phyloP scores from a whole-genome alignment of 92 coral and sea anemone species.

The Epizoanthus rinbou region DNA sequence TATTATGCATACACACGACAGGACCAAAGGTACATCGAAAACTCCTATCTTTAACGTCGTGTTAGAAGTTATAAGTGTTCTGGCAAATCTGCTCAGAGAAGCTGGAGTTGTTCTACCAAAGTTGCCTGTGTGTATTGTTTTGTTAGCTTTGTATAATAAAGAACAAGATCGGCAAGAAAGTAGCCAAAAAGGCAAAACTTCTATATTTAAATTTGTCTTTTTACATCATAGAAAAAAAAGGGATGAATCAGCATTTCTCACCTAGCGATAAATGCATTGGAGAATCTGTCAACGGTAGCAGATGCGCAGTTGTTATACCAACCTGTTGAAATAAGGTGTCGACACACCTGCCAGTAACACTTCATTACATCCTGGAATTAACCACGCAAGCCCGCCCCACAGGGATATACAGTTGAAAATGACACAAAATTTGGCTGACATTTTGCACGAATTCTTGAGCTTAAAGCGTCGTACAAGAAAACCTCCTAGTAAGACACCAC shows the following conservation, averaged over 20 bases:
- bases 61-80: too few species aligned
- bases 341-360: slow-evolving; percentile 63
- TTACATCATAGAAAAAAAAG: too few species aligned
- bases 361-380: slow-evolving; percentile 69
- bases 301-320: background rate
- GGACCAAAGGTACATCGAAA: too few species aligned
- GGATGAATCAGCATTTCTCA: background rate
- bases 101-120: too few species aligned
- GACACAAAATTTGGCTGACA: slow-evolving; percentile 67
- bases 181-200: too few species aligned
- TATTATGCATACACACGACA: too few species aligned
- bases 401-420: slow-evolving; percentile 47
- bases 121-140: too few species aligned
- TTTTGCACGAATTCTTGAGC: slow-evolving; percentile 68
- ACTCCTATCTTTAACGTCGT: too few species aligned
- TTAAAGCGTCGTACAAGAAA: slow-evolving; percentile 71
- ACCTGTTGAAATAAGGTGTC: slow-evolving; percentile 61
- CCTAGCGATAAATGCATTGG: background rate
- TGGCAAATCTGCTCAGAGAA: too few species aligned
- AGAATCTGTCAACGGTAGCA: background rate
- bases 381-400: slow-evolving; percentile 36
- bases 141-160: too few species aligned
- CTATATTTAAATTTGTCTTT: too few species aligned
- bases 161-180: too few species aligned
- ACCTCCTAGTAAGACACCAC: slow-evolving; percentile 71